Base-by-base conservation (phyloP, 1,140 invertebrate species). In the Bombus polaris region DNA sequence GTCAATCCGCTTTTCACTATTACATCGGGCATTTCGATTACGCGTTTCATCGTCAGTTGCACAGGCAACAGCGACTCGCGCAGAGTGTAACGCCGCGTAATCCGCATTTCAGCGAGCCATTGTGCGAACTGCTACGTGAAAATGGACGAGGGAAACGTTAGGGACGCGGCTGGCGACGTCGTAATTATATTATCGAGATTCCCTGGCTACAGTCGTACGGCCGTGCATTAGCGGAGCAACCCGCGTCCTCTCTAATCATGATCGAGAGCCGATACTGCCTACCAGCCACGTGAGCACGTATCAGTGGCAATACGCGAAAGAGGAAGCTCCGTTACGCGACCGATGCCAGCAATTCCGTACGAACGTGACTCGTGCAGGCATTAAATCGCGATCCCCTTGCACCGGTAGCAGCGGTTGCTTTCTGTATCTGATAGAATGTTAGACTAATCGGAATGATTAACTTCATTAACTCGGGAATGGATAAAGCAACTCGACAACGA, bases 111-210 rank as follows among this genome's bases (percentile, higher is more conserved):
- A 57, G 59, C 10, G 70, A 22, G 13, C 70, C 32, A 12, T 57
- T 32, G 32, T 39, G 28, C 62, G 44, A 35, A 15, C 28, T 1
- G 65, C 18, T 28, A 81, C 57, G 57, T 12, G 79, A 75, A 81
- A 81, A 81, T n/a, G 71, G 35, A 42, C 28, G 68, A n/a, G 74
- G 9, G 76, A 57, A 85, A 65, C 59, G 77, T 42, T 37, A 80
- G 68, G 32, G 39, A 72, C 65, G 53, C 28, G 6, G 3, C 28
- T 18, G 25, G n/a, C 47, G 74, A 79, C 57, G 66, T 77, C 68
- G 81, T 88, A 88, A 90, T 90, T 90, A 86, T 80, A 90, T 90
- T 87, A 86, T 79, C 79, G 25, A 79, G 71, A 81, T 90, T 88
- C 76, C 37, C 59, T 9, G 53, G 71, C 66, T 75, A 66, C 81